phyloP scores from a whole-genome alignment of 2,797 vertebrate species.

The Bradypodion ventrale region DNA sequence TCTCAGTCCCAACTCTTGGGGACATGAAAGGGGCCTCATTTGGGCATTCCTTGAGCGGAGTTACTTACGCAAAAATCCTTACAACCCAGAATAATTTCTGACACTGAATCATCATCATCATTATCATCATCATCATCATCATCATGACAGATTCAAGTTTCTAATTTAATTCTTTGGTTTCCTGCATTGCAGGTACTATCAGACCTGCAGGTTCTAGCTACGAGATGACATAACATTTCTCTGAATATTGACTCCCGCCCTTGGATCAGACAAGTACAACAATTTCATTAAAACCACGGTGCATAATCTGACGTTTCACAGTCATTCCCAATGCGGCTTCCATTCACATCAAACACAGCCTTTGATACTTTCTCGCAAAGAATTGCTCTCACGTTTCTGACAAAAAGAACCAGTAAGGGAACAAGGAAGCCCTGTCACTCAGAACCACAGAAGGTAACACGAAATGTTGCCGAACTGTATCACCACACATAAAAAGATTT shows the following conservation, averaged over 20 bases:
- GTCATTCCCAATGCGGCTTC: conserved; percentile 55
- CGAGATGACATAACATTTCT: conserved; percentile 54
- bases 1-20: no score
- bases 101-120: no score
- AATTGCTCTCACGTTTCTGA: conserved; percentile 52
- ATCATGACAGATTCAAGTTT: no score
- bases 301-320: conserved; percentile 58
- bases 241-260: conserved; percentile 55
- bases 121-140: no score
- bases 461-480: conserved; percentile 62
- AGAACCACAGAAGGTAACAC: conserved; percentile 51
- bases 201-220: conserved; percentile 38
- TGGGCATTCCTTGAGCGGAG: no score
- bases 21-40: no score
- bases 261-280: conserved; percentile 60
- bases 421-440: conserved; percentile 67
- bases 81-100: no score
- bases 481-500: conserved; percentile 33
- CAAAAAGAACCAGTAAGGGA: conserved; percentile 65
- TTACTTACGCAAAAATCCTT: no score
- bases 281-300: conserved; percentile 61
- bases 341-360: conserved; percentile 59
- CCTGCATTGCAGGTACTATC: not conserved
- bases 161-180: not conserved
- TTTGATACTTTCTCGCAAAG: conserved; percentile 67